These are phyloP conservation scores for Lacerta agilis DNA, from an alignment of 2,797 vertebrate species.

Conservation along the genomic window DNA sequence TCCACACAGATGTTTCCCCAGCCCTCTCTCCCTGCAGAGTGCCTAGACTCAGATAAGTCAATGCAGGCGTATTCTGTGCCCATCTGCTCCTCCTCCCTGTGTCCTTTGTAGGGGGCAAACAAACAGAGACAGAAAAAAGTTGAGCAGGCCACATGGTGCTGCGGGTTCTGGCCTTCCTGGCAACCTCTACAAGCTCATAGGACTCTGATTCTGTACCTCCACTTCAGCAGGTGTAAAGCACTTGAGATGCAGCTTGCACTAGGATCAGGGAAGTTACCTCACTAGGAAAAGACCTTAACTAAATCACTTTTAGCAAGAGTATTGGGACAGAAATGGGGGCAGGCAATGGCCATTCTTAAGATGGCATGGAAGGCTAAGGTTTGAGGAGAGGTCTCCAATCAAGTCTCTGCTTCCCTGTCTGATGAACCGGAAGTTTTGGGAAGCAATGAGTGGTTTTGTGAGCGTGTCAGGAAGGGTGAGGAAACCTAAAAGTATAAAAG, in stretches of 20 bases:
- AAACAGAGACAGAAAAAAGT: background rate
- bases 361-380: background rate
- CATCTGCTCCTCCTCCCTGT: constrained; percentile 12
- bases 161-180: background rate
- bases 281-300: background rate
- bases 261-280: background rate
- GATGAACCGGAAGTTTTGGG: background rate
- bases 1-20: constrained; percentile 2
- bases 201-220: background rate
- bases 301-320: background rate
- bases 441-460: too few species aligned
- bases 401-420: background rate
- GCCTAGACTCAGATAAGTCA: constrained; percentile 9
- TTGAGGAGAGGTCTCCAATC: background rate
- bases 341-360: background rate
- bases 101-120: constrained; percentile 16
- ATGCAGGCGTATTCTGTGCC: background rate
- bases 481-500: too few species aligned
- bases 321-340: background rate
- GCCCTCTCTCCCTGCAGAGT: constrained; percentile 4
- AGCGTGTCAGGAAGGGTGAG: too few species aligned
- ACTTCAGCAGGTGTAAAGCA: background rate
- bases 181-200: background rate
- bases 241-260: background rate
- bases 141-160: background rate